Conservation (phyloP, 2,113 vertebrate species). For the Megaceryle torquata region DNA sequence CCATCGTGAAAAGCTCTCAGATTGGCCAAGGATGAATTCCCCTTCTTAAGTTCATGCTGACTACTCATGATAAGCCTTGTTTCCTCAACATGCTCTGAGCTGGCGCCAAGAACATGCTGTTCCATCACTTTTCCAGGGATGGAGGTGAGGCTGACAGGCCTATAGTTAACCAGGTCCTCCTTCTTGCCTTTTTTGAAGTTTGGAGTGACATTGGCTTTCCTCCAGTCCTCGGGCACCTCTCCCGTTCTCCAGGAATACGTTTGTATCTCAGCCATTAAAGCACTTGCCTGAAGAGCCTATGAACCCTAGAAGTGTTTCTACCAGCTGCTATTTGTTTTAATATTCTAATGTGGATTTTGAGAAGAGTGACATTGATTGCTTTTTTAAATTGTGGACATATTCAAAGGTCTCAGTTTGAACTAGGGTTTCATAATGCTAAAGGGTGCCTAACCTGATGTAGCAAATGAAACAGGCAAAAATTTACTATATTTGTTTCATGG, state of each 20-base stretch:
- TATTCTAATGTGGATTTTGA: not conserved
- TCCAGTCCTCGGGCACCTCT: too few species aligned
- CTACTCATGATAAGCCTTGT: too few species aligned
- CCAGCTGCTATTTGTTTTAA: slow-evolving; percentile 17
- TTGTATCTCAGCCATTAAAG: not conserved
- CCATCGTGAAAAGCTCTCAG: too few species aligned
- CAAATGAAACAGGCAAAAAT: not conserved
- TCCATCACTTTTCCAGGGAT: too few species aligned
- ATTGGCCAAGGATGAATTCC: too few species aligned
- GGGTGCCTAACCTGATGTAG: not conserved
- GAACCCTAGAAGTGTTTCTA: not conserved
- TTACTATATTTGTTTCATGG: not conserved
- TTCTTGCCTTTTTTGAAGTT: too few species aligned
- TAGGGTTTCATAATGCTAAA: not conserved
- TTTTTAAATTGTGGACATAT: not conserved
- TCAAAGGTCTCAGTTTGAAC: not conserved
- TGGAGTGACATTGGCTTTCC: too few species aligned
- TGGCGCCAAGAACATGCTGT: too few species aligned
- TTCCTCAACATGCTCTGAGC: too few species aligned
- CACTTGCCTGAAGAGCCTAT: not conserved
- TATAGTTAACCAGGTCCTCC: too few species aligned
- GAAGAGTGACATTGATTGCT: not conserved
- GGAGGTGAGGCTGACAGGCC: too few species aligned
- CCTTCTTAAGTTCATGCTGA: too few species aligned
- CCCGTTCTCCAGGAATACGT: not conserved